Percentiles rank a stretch among this genome's conserved stretches.
phyloP scores from a whole-genome alignment of 2,113 vertebrate genomes.

The Nesoenas mayeri region DNA sequence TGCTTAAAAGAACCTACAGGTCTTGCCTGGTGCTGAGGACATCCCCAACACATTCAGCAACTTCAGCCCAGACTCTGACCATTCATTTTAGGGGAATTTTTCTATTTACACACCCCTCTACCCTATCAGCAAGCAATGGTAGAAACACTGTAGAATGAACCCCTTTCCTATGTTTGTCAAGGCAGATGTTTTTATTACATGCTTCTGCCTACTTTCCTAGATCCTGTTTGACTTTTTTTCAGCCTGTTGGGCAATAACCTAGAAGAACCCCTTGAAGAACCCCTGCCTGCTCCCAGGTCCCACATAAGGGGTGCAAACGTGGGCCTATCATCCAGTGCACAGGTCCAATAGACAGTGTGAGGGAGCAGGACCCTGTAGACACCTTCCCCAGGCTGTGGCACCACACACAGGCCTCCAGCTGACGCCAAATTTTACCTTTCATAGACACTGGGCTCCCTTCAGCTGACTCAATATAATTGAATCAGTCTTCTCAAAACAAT shows the following conservation, averaged over 20 bases:
- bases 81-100: not conserved
- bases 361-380: fast-evolving
- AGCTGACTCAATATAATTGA: not conserved
- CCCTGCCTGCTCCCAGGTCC: not conserved
- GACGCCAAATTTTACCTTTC: not conserved
- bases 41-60: not conserved
- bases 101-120: not conserved
- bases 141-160: not conserved
- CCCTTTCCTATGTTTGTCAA: not conserved
- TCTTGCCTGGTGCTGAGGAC: not conserved
- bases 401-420: fast-evolving
- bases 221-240: not conserved
- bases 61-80: not conserved
- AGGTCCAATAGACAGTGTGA: fast-evolving
- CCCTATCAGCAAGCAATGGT: not conserved
- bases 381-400: not conserved
- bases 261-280: not conserved
- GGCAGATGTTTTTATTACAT: not conserved
- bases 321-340: fast-evolving
- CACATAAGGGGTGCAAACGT: not conserved
- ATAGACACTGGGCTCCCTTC: not conserved
- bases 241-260: not conserved
- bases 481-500: not conserved
- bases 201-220: not conserved
- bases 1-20: not conserved